Base-by-base conservation (phyloP, 2,113 vertebrate species). In the Catagonus wagneri region DNA sequence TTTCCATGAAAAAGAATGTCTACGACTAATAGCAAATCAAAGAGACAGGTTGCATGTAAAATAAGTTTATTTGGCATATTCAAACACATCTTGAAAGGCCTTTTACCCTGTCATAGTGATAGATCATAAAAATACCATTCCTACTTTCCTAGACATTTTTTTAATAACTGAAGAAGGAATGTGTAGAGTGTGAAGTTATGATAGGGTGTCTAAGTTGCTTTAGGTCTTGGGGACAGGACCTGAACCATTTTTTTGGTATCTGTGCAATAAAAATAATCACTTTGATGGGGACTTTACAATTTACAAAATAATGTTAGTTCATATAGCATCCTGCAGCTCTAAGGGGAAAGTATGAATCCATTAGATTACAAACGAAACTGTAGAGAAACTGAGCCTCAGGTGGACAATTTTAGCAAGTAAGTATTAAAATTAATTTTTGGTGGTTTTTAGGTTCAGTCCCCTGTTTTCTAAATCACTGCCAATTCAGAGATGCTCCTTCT, bases 231-330 rank as follows among this genome's bases (percentile, higher is more conserved):
- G 5, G 65, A 52, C 14, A 92, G 17, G 44, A 12, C 10, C 83
- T 65, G 50, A 78, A 20, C 58, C 23, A n/a, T 23, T 66, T 66
- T 9, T 20, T 69, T 54, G 23, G 2, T 80, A 89, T 39, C 19
- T 95, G 3, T 81, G n/a, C 76, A 78, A 83, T 88, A 95, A 72
- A 83, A 95, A 19, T 25, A 79, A 1, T 95, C 87, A 71, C 27
- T 86, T 61, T 93, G 60, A 66, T 91, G 69, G 81, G 23, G 16
- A 60, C 78, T 91, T 95, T 93, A 36, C 3, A 68, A 27, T 63
- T 96, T 65, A 68, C 16, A 87, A 61, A 74, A n/a, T 78, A 85
- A 89, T 58, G 78, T 95, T 58, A 58, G 72, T 93, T 95, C 69
- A 65, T 13, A 25, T 56, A 78, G 60, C 34, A 84, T 74, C 39